Conservation (phyloP, 1,140 invertebrate genomes). For the Lordiphosa stackelbergi region DNA sequence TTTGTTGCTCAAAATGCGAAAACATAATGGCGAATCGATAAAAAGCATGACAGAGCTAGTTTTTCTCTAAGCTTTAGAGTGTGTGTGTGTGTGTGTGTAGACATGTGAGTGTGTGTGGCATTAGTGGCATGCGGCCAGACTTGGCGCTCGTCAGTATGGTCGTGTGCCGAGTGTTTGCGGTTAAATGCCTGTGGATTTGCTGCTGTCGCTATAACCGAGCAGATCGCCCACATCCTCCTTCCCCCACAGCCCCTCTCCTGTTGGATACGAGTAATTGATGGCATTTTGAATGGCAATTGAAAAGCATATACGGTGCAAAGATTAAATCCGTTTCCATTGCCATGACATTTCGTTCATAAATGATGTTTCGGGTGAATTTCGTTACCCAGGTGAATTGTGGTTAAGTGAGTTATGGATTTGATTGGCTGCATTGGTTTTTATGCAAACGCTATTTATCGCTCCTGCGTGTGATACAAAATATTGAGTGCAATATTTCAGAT, state of each 20-base stretch:
- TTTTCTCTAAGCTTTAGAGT: conserved; percentile 3
- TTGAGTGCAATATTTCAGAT: background rate
- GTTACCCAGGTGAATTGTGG: conserved; percentile 1
- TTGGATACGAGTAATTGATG: conserved; percentile 23
- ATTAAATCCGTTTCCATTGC: conserved; percentile 17
- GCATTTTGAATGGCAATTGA: conserved; percentile 36
- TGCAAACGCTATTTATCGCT: conserved; percentile 1
- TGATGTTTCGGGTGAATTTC: background rate
- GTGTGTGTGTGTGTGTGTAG: conserved; percentile 15
- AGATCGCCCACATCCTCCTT: background rate
- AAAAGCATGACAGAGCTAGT: conserved; percentile 28
- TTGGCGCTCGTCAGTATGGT: conserved; percentile 18
- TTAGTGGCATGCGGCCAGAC: conserved; percentile 19
- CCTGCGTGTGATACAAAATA: background rate
- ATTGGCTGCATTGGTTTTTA: background rate
- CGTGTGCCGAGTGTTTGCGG: conserved; percentile 37
- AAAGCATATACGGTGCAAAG: conserved; percentile 11
- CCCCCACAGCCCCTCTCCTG: background rate
- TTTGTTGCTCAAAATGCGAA: conserved; percentile 35
- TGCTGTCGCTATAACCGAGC: conserved; percentile 5
- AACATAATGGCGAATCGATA: conserved; percentile 57
- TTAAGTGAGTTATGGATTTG: conserved; percentile 10
- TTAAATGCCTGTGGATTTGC: conserved; percentile 38
- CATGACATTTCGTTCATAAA: background rate
- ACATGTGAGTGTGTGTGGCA: no score